phyloP scores from a whole-genome alignment of 1,140 invertebrate species.

The Schmidtea mediterranea region DNA sequence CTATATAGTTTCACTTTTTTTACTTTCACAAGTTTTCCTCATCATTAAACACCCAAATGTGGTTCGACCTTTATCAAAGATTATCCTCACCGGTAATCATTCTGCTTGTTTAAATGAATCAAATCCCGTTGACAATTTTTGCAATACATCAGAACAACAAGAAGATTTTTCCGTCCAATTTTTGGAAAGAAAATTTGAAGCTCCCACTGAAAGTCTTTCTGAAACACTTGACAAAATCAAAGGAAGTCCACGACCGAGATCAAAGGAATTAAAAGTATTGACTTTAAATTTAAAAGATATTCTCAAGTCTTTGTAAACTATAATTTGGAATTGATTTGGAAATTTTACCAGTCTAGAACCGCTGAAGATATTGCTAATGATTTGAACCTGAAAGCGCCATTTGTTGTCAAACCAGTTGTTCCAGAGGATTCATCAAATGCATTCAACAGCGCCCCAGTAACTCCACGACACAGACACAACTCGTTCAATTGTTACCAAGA shows the following conservation, averaged over 20 bases:
- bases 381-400: neutral
- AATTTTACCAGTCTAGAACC: too few relatives aligned
- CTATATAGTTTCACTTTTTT: constrained; percentile 59
- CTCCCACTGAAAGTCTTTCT: too few relatives aligned
- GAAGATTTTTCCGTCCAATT: too few relatives aligned
- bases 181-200: too few relatives aligned
- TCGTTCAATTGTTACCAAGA: constrained; percentile 26
- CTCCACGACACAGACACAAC: neutral
- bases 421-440: neutral
- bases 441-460: neutral
- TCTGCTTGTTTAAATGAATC: neutral
- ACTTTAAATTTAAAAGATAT: too few relatives aligned
- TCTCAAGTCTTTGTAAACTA: too few relatives aligned
- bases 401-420: neutral
- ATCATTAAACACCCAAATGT: constrained; percentile 63
- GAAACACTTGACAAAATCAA: too few relatives aligned
- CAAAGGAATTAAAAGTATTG: too few relatives aligned
- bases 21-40: constrained; percentile 72
- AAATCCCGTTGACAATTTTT: neutral
- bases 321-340: too few relatives aligned
- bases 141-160: neutral
- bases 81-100: constrained; percentile 43
- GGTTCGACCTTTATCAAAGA: constrained; percentile 56
- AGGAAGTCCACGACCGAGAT: too few relatives aligned
- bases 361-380: too few relatives aligned